Percentiles rank a stretch among this genome's conserved stretches.
Conservation (phyloP, 35 echinoderm and acorn worm species). For the Amphiura filiformis region DNA sequence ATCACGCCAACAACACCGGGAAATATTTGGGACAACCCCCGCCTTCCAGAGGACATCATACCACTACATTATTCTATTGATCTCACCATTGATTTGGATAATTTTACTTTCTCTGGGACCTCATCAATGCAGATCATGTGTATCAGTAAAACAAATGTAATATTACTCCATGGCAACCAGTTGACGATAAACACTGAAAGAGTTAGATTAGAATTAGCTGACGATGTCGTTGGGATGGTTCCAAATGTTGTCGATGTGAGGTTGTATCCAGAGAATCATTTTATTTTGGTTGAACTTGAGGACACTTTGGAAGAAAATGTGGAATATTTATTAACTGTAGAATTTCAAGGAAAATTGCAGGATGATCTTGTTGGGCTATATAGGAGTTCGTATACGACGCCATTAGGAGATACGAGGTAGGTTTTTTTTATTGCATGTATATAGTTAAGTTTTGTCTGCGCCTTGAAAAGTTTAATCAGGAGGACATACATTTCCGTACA, state of each 20-base stretch:
- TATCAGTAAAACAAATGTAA: neutral
- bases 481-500: no score
- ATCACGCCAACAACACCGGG: no score
- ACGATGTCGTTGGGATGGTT: neutral
- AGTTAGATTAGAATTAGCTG: neutral
- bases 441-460: no score
- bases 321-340: constrained; percentile 47
- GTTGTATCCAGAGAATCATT: constrained; percentile 50
- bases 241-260: neutral
- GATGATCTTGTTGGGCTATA: constrained; percentile 64
- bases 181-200: neutral
- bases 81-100: neutral
- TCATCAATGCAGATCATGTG: neutral
- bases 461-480: no score
- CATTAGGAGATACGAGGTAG: constrained; percentile 42
- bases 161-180: constrained; percentile 3
- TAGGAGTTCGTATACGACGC: constrained; percentile 59
- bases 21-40: constrained; percentile 21
- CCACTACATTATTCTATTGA: neutral
- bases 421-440: no score
- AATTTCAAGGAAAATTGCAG: constrained; percentile 45
- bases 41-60: neutral
- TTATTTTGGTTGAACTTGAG: constrained; percentile 51
- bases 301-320: constrained; percentile 20
- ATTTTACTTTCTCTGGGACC: neutral